Conservation (phyloP, 1,140 invertebrate species). For the Meloidogyne hapla region DNA sequence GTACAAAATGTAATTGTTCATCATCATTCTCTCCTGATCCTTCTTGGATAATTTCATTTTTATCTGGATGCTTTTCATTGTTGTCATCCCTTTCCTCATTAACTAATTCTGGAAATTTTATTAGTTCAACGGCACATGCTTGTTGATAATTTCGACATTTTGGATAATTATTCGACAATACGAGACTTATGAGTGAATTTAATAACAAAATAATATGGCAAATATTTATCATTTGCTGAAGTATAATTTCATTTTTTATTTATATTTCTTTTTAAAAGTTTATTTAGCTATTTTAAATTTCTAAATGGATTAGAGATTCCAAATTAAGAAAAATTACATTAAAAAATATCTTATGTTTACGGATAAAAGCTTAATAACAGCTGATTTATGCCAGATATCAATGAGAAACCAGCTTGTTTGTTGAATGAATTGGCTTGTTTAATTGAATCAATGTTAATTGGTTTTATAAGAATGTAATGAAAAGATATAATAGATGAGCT, state of each 20-base stretch:
- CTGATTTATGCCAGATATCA: neutral
- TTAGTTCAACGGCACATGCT: constrained; percentile 26
- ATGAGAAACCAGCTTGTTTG: neutral
- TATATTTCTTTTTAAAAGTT: no score
- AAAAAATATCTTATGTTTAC: neutral
- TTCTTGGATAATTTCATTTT: neutral
- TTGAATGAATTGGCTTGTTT: neutral
- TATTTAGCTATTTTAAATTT: no score
- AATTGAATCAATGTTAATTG: neutral
- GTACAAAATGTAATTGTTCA: constrained; percentile 17
- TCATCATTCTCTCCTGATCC: constrained; percentile 12
- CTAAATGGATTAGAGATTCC: neutral
- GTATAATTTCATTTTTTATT: no score
- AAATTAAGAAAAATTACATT: neutral
- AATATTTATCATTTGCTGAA: neutral
- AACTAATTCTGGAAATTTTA: constrained; percentile 13
- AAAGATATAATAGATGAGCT: neutral
- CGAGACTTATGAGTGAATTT: neutral
- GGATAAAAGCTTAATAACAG: neutral
- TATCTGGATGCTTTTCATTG: neutral
- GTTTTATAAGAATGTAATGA: neutral
- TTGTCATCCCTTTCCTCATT: neutral
- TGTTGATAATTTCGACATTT: constrained; percentile 22
- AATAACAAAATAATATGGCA: neutral
- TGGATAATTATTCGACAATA: neutral